Conservation (phyloP, 2,888 invertebrate genomes). For the Pheosia tremula region DNA sequence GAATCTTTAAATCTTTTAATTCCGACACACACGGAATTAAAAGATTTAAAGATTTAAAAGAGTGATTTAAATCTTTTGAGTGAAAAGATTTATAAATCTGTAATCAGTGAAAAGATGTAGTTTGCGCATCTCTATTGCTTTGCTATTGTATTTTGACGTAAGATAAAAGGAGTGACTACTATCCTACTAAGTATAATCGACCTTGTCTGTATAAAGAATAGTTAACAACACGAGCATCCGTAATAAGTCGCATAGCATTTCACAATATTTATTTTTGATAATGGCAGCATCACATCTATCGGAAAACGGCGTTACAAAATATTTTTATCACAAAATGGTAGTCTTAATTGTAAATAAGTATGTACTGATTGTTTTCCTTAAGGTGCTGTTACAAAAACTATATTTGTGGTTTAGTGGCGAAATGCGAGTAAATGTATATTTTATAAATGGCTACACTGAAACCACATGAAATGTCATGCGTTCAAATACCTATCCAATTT, state of each 20-base stretch:
- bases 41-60: no score
- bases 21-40: no score
- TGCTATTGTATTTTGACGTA: conserved; percentile 52
- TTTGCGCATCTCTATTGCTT: no score
- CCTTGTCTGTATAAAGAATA: conserved; percentile 9
- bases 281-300: neutral
- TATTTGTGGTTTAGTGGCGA: neutral
- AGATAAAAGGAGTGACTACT: conserved; percentile 64
- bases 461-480: conserved; percentile 23
- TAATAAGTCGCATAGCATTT: neutral
- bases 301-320: neutral
- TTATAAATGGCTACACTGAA: conserved; percentile 23
- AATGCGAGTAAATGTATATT: neutral
- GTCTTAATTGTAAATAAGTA: conserved; percentile 4
- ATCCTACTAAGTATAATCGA: conserved; percentile 47
- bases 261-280: conserved; percentile 1
- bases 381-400: conserved; percentile 2
- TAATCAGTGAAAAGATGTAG: no score
- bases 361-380: no score
- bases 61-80: no score
- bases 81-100: no score
- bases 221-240: neutral
- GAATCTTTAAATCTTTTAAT: no score
- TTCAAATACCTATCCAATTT: conserved; percentile 18
- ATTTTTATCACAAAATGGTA: conserved; percentile 29